Evolutionary conservation across 2,113 vertebrate genomes (phyloP), one percentile per base, ranked within the genome.

Genomic region (Rhineura floridana): DNA sequence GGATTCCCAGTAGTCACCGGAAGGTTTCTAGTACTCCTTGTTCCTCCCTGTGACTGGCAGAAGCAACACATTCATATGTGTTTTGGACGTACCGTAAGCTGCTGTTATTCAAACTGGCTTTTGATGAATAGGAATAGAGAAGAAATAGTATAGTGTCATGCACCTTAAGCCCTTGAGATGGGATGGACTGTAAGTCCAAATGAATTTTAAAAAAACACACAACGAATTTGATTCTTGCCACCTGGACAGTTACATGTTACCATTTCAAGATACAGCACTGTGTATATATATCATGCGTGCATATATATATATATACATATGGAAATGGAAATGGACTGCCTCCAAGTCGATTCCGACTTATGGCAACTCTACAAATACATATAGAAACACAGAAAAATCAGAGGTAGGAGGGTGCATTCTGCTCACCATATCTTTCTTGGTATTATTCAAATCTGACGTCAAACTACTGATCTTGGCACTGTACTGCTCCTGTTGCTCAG

Each of bases 381-480:
- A n/a, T n/a, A n/a, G n/a, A n/a, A n/a, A n/a, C n/a, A n/a, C n/a
- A n/a, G n/a, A n/a, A n/a, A n/a, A n/a, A n/a, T n/a, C n/a, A n/a
- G n/a, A n/a, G n/a, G n/a, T n/a, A n/a, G n/a, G n/a, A n/a, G n/a
- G n/a, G n/a, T 39, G 17, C 33, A 25, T 5, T 0, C 0, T 1
- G 28, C 97, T 96, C 92, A 98, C 98, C 78, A 93, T 89, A 9
- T 95, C 90, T 86, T 86, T 89, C 28, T 90, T 93, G 10, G 95
- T 76, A n/a, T 88, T 85, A 46, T 94, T 94, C 59, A 98, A 95
- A 50, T 97, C 96, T 39, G 89, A 82, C 0, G 87, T 93, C 30
- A 97, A 89, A 50, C 84, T 77, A 15, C 65, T 75, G 6, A 97
- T 84, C 92, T 96, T 91, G 8, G 55, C 4, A 39, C 52, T 88